Evolutionary conservation across 2,113 vertebrate species (phyloP), one percentile per base, ranked within the genome.

Genomic region (Gobius niger): DNA sequence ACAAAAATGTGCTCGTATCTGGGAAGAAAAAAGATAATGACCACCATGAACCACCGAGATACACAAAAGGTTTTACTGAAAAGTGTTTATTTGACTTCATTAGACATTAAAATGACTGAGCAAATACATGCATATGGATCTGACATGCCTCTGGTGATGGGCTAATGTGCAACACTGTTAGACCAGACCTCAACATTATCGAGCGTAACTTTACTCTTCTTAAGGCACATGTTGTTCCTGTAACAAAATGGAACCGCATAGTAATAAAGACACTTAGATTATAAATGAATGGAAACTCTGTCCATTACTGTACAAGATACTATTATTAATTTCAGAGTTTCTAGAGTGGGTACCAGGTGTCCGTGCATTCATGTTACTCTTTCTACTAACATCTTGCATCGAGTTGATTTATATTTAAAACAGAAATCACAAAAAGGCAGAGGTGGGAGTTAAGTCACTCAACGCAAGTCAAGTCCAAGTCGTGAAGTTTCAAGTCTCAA

Each of bases 91-190:
- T 89, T 61, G 44, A 87, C 81, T 73, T 44, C 68, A 73, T 76
- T 65, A 15, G 7, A 60, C 42, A 80, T 0, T 70, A 11, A 72
- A 82, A 80, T 74, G 49, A 56, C 75, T 77, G 76, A 73, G 78
- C 82, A 69, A 76, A 7, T 63, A 79, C 65, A 79, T 85, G 77
- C 81, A 85, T 19, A 63, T 63, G 70, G 50, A 84, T 14, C 11
- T 16, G 8, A 18, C 77, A 84, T 67, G 63, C 47, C 71, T 71
- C 75, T 19, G 57, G 42, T 71, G 40, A 65, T 44, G 47, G 69
- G 56, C 85, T 81, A 80, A 85, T 88, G 85, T 89, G 85, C 81
- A 79, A 81, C 63, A 77, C 75, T 86, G 70, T 72, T 82, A 65
- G 9, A 50, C 19, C 52, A 19, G 10, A 44, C 63, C 49, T 34